phyloP scores from a whole-genome alignment of 1,140 invertebrate species.

The Penaeus chinensis region DNA sequence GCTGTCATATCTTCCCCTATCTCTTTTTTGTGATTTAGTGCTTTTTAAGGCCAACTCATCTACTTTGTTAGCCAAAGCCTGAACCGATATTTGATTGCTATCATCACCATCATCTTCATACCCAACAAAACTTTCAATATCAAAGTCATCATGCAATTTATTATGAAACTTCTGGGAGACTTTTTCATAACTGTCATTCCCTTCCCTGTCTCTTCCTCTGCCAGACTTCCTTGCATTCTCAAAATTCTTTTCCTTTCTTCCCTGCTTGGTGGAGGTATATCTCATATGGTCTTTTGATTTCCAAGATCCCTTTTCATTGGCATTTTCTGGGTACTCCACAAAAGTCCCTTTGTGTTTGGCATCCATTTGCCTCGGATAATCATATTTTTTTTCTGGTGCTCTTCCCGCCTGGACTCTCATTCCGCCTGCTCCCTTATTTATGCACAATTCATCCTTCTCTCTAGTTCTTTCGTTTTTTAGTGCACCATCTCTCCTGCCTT shows the following conservation, averaged over 20 bases:
- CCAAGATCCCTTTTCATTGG: not conserved
- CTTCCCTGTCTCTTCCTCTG: constrained; percentile 4
- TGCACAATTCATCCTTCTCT: not conserved
- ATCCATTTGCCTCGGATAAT: not conserved
- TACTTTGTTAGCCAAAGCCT: constrained; percentile 38
- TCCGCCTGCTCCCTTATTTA: not conserved
- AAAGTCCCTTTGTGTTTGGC: not conserved
- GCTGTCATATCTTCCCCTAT: constrained; percentile 13
- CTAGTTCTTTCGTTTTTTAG: not conserved
- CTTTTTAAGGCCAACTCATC: constrained; percentile 34
- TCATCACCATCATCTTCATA: not conserved
- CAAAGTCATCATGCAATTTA: too few relatives aligned
- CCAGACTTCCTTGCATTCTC: not conserved
- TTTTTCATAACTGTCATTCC: not conserved
- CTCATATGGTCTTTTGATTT: not conserved
- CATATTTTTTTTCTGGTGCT: not conserved
- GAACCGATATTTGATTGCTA: constrained; percentile 25
- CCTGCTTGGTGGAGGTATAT: not conserved
- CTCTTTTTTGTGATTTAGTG: constrained; percentile 19
- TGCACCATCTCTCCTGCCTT: not conserved
- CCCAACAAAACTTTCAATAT: not conserved
- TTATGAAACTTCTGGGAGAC: too few relatives aligned
- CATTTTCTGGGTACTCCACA: not conserved
- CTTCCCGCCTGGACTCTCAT: not conserved
- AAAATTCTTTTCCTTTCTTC: too few relatives aligned